These are phyloP conservation scores for Datnioides undecimradiatus DNA, from an alignment of 2,113 vertebrate species.

Conservation along the genomic window DNA sequence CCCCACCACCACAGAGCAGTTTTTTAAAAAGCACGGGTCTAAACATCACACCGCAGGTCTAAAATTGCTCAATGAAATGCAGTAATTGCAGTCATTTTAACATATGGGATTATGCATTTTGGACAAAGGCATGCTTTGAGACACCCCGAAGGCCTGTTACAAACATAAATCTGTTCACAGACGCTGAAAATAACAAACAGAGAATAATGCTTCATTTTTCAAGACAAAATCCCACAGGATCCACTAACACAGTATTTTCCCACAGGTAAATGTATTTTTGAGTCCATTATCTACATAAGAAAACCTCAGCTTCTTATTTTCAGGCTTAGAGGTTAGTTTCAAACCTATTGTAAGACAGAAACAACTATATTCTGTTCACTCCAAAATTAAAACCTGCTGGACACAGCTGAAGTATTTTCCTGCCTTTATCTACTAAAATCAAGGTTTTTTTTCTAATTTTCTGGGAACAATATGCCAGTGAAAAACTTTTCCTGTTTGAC, in stretches of 20 bases:
- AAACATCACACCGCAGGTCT: neutral
- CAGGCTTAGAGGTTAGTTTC: neutral
- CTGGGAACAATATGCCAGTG: slow-evolving; percentile 1
- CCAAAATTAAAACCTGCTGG: too few relatives aligned
- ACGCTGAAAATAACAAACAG: neutral
- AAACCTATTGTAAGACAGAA: too few relatives aligned
- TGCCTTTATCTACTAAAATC: neutral
- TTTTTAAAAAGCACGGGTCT: neutral
- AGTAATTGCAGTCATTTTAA: too few relatives aligned
- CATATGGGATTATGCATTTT: neutral
- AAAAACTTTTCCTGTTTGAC: slow-evolving; percentile 12
- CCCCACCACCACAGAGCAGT: neutral
- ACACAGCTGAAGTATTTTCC: neutral
- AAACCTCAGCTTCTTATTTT: neutral
- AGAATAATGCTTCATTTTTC: neutral
- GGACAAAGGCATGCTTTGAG: neutral
- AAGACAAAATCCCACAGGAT: neutral
- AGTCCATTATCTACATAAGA: neutral
- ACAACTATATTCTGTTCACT: slow-evolving; percentile 3
- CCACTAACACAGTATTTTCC: neutral
- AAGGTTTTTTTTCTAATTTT: neutral
- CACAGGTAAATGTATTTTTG: neutral
- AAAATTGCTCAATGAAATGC: neutral
- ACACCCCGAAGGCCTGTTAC: neutral
- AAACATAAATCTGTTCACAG: neutral